Conservation (phyloP, 2,113 vertebrate species). For the Candoia aspera region DNA sequence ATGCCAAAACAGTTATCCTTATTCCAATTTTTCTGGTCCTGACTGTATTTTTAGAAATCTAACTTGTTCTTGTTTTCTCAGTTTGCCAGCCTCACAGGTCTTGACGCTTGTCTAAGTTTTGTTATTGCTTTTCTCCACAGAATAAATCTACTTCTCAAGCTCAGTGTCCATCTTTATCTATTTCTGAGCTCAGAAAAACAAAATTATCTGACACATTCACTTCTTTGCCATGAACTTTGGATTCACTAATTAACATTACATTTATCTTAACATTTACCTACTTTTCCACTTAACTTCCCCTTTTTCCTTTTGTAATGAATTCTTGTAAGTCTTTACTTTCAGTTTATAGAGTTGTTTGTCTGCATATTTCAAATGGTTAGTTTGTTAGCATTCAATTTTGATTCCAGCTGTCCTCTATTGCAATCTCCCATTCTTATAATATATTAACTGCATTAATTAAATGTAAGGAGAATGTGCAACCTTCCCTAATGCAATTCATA, state of each 20-base stretch:
- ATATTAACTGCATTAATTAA: background rate
- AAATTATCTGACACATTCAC: too few relatives aligned
- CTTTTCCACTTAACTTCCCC: background rate
- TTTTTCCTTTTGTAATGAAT: background rate
- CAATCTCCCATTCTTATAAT: background rate
- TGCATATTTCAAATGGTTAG: background rate
- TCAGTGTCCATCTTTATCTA: too few relatives aligned
- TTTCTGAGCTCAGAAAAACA: too few relatives aligned
- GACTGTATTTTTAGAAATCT: background rate
- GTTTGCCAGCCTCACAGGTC: background rate
- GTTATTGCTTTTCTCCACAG: background rate
- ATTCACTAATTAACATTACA: too few relatives aligned
- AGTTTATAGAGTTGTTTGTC: background rate
- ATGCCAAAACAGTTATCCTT: too few relatives aligned
- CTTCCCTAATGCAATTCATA: background rate
- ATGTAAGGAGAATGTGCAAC: background rate
- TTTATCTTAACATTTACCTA: background rate
- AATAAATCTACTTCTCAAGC: too few relatives aligned
- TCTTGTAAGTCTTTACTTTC: background rate
- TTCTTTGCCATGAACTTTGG: too few relatives aligned
- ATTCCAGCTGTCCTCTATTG: background rate
- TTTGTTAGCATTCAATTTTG: background rate
- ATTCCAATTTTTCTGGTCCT: too few relatives aligned
- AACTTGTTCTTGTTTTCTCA: background rate
- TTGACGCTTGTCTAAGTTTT: background rate